phyloP scores from a whole-genome alignment of 1,140 invertebrate genomes.

The Portunus trituberculatus region DNA sequence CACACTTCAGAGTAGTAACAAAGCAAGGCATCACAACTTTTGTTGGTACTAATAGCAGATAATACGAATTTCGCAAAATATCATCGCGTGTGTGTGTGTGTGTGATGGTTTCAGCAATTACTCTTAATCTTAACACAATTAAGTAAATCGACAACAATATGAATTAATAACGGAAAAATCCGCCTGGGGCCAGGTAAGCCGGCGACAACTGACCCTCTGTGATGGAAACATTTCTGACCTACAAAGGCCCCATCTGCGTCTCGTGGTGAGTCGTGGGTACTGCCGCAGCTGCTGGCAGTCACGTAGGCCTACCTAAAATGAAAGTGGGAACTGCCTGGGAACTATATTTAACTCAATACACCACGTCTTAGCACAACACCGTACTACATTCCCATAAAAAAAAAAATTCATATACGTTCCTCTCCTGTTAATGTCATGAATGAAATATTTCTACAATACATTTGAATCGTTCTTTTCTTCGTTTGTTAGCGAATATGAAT shows the following conservation, averaged over 20 bases:
- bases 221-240: not conserved
- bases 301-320: not conserved
- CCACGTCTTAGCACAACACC: not conserved
- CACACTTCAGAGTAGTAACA: no score
- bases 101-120: not conserved
- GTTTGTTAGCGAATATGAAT: no score
- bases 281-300: not conserved
- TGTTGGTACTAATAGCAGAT: no score
- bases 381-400: no score
- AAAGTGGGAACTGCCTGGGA: not conserved
- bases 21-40: no score
- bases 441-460: no score
- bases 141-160: not conserved
- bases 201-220: not conserved
- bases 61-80: no score
- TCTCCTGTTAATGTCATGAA: no score
- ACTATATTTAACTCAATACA: not conserved
- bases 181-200: not conserved
- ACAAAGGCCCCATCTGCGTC: not conserved
- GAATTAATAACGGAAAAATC: not conserved
- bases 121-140: not conserved
- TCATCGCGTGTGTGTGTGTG: not conserved
- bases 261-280: not conserved
- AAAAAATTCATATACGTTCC: no score
- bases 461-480: no score